A percentile compares a stretch with the other conserved stretches of the same genome.
Conservation (phyloP, 2,888 invertebrate genomes). For the Pardosa pseudoannulata region DNA sequence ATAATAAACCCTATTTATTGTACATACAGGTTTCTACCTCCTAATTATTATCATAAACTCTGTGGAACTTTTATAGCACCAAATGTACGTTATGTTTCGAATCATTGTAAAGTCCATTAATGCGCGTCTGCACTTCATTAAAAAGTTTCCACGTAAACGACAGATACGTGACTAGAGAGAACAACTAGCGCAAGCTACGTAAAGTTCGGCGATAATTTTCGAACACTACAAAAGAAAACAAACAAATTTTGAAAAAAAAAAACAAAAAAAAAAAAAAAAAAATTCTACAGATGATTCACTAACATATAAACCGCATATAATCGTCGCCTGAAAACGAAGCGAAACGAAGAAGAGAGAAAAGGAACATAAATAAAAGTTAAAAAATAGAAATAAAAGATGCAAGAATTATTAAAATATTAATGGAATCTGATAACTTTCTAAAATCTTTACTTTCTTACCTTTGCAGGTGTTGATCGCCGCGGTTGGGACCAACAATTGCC, state of each 20-base stretch:
- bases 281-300: neutral
- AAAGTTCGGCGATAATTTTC: neutral
- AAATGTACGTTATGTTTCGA: neutral
- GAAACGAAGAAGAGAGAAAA: no score
- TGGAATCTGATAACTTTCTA: no score
- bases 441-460: conserved; percentile 53
- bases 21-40: no score
- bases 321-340: no score
- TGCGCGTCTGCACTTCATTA: neutral
- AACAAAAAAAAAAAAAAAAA: neutral
- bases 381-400: no score
- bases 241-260: no score
- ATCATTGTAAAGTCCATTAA: neutral
- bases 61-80: neutral
- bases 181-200: neutral
- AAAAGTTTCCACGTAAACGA: neutral
- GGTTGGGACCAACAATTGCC: conserved; percentile 66
- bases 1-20: no score
- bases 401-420: no score
- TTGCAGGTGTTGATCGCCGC: conserved; percentile 52
- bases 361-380: no score
- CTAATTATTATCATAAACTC: neutral
- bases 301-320: neutral
- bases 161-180: neutral
- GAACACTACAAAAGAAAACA: neutral